Evolutionary conservation across 2,888 invertebrate species (phyloP).

Genomic region (Melieria omissa): DNA sequence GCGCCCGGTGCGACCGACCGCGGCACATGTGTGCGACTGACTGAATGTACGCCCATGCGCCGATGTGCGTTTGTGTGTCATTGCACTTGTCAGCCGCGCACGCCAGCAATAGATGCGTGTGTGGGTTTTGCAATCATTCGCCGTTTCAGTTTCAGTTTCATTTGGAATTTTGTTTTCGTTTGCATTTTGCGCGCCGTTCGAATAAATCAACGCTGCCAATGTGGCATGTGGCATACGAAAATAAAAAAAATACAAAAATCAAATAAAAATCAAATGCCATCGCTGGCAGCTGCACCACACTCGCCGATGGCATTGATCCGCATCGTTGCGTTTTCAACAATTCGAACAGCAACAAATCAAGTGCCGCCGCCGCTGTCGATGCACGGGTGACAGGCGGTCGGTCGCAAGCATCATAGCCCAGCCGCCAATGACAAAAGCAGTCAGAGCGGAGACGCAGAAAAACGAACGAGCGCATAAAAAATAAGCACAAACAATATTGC

Average conservation of each 20-base stretch:
- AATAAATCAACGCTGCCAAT: not conserved
- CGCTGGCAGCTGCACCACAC: not conserved
- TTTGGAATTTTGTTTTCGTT: slow-evolving; percentile 30
- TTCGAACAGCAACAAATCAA: slow-evolving; percentile 2
- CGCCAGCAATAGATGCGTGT: slow-evolving; percentile 4
- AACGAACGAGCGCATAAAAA: not conserved
- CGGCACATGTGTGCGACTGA: slow-evolving; percentile 7
- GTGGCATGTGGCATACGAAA: slow-evolving; percentile 12
- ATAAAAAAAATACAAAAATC: slow-evolving; percentile 2
- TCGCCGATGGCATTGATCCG: slow-evolving; percentile 31
- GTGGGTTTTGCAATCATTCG: slow-evolving; percentile 30
- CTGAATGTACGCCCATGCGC: not conserved
- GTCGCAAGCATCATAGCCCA: not conserved
- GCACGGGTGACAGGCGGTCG: not conserved
- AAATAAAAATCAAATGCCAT: slow-evolving; percentile 1
- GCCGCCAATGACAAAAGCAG: not conserved
- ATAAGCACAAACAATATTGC: not conserved
- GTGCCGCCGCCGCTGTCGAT: not conserved
- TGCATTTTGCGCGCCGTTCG: not conserved
- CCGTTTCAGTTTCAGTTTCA: slow-evolving; percentile 31
- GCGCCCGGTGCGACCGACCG: not conserved
- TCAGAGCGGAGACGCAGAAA: not conserved
- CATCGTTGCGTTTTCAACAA: slow-evolving; percentile 15
- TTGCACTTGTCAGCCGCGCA: slow-evolving; percentile 12
- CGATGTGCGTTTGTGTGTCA: slow-evolving; percentile 24